Conservation (phyloP, 2,113 vertebrate species). For the Chinchilla lanigera region DNA sequence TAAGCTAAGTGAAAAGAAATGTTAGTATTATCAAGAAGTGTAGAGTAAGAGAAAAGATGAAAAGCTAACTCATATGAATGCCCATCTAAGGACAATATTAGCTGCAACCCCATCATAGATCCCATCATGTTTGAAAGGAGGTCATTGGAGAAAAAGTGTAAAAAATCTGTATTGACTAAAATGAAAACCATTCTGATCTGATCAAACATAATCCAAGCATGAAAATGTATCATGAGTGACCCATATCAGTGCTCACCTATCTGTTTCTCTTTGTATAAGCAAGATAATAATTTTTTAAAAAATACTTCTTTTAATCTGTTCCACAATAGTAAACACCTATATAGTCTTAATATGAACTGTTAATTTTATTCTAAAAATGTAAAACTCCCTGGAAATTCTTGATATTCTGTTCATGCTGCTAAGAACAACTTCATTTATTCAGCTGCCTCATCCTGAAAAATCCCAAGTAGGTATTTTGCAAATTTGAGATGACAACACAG, state of each 20-base stretch:
- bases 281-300: neutral
- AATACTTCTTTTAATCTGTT: neutral
- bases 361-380: neutral
- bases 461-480: neutral
- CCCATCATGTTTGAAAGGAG: neutral
- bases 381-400: neutral
- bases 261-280: neutral
- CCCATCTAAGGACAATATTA: neutral
- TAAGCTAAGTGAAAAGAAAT: neutral
- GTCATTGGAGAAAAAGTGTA: neutral
- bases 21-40: neutral
- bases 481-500: conserved; percentile 15
- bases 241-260: neutral
- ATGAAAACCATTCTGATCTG: neutral
- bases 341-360: neutral
- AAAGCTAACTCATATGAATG: neutral
- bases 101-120: neutral
- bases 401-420: neutral
- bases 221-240: neutral
- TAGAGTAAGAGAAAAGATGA: neutral
- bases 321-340: neutral
- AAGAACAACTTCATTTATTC: neutral
- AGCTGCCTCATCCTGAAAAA: conserved; percentile 4
- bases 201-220: neutral
- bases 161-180: neutral